A percentile compares a stretch with the other conserved stretches of the same genome.
Evolutionary conservation across 2,113 vertebrate species (phyloP).

Genomic region (Upupa epops): DNA sequence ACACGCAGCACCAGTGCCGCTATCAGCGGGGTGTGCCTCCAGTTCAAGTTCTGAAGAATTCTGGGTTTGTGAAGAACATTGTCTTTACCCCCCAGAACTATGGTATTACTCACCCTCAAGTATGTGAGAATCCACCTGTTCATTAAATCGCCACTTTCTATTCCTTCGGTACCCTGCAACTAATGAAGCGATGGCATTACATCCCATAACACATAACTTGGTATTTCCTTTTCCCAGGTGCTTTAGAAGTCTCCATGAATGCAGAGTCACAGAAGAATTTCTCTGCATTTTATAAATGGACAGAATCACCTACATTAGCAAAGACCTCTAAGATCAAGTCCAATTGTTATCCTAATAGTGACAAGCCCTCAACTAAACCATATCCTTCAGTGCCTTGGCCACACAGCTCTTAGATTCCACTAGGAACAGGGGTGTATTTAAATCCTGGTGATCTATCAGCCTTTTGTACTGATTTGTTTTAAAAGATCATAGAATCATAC

Average conservation of each 20-base stretch:
- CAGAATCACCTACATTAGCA: too few relatives aligned
- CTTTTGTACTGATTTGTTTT: not conserved
- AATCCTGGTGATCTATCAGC: not conserved
- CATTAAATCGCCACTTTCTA: not conserved
- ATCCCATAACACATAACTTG: not conserved
- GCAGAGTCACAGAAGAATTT: too few relatives aligned
- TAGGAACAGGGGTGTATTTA: too few relatives aligned
- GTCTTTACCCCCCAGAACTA: not conserved
- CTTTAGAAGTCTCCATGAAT: not conserved
- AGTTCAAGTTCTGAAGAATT: not conserved
- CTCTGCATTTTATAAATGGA: too few relatives aligned
- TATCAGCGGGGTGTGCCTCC: not conserved
- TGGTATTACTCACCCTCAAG: not conserved
- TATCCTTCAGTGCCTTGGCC: too few relatives aligned
- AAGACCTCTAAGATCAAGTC: too few relatives aligned
- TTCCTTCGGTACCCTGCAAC: not conserved
- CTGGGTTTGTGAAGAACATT: not conserved
- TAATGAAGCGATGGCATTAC: not conserved
- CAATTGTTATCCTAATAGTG: too few relatives aligned
- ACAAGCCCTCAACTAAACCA: too few relatives aligned
- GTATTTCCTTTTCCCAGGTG: not conserved
- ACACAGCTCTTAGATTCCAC: too few relatives aligned
- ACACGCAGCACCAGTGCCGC: not conserved
- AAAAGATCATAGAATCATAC: too few relatives aligned
- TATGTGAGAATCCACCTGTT: not conserved